phyloP scores from a whole-genome alignment of 1,140 invertebrate genomes.

The Coenobita brevimanus region DNA sequence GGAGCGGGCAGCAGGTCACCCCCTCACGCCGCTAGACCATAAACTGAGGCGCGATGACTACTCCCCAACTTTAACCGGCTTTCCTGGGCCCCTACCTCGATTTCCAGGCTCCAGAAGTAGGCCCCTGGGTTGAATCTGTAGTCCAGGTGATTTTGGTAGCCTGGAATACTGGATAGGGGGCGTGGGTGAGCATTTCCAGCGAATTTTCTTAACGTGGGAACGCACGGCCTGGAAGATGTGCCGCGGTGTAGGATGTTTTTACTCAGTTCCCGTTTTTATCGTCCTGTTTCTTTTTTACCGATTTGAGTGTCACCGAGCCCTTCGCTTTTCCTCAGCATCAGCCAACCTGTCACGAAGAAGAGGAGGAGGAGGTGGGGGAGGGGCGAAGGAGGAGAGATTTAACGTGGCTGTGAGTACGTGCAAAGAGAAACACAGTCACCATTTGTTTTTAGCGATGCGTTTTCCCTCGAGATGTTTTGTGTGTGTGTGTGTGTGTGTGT shows the following conservation, averaged over 20 bases:
- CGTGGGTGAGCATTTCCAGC: background rate
- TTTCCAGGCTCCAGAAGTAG: background rate
- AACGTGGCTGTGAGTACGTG: no score
- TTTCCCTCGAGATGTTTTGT: no score
- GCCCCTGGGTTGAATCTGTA: background rate
- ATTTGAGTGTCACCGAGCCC: no score
- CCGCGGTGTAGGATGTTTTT: conserved; percentile 14
- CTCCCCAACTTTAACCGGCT: background rate
- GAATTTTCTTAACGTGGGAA: conserved; percentile 51
- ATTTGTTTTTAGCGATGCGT: no score
- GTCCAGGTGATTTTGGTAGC: background rate
- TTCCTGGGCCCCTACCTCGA: background rate
- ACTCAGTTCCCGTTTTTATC: conserved; percentile 13
- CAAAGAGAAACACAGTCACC: no score
- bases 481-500: no score
- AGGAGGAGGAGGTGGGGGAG: no score
- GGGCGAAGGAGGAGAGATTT: no score
- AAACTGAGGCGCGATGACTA: conserved; percentile 38
- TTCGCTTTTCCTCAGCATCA: no score
- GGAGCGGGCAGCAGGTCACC: background rate
- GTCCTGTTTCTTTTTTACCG: background rate
- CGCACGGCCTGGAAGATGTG: background rate
- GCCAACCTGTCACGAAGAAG: no score
- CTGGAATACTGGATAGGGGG: no score
- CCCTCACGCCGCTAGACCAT: background rate